Conservation (phyloP, 1,140 invertebrate genomes). For the Lysiphlebus fabarum region DNA sequence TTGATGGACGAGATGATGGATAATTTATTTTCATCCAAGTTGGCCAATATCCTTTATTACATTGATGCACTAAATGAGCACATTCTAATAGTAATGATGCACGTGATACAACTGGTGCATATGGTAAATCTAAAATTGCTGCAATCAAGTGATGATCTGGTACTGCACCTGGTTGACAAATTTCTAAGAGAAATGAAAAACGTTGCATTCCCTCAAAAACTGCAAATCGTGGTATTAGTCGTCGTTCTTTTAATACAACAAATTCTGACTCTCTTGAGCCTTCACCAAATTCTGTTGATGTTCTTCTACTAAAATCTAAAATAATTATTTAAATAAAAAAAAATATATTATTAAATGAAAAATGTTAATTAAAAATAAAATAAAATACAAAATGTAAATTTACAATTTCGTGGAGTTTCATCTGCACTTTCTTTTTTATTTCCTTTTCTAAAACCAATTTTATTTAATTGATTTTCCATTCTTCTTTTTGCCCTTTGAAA, state of each 20-base stretch:
- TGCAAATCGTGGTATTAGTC: conserved; percentile 70
- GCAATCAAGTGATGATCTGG: conserved; percentile 94
- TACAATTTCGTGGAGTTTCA: conserved; percentile 74
- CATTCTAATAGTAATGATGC: conserved; percentile 92
- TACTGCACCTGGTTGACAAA: conserved; percentile 89
- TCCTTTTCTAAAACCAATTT: conserved; percentile 69
- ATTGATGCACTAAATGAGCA: conserved; percentile 92
- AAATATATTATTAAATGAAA: neutral
- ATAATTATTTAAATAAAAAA: conserved; percentile 4
- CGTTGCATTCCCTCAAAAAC: conserved; percentile 78
- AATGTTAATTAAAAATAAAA: neutral
- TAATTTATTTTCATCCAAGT: conserved; percentile 88
- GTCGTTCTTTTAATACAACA: conserved; percentile 80
- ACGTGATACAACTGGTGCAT: conserved; percentile 87
- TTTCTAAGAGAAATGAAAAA: conserved; percentile 88
- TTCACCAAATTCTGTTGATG: conserved; percentile 77
- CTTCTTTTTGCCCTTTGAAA: conserved; percentile 76
- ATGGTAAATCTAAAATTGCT: conserved; percentile 91
- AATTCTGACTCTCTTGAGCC: conserved; percentile 78
- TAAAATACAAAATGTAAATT: conserved; percentile 40
- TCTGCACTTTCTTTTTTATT: conserved; percentile 85
- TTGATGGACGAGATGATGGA: conserved; percentile 74
- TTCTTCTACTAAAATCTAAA: conserved; percentile 75
- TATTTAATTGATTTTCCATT: conserved; percentile 81
- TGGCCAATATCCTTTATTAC: conserved; percentile 97